phyloP scores from a whole-genome alignment of 2,113 vertebrate genomes.

The Strigops habroptila region DNA sequence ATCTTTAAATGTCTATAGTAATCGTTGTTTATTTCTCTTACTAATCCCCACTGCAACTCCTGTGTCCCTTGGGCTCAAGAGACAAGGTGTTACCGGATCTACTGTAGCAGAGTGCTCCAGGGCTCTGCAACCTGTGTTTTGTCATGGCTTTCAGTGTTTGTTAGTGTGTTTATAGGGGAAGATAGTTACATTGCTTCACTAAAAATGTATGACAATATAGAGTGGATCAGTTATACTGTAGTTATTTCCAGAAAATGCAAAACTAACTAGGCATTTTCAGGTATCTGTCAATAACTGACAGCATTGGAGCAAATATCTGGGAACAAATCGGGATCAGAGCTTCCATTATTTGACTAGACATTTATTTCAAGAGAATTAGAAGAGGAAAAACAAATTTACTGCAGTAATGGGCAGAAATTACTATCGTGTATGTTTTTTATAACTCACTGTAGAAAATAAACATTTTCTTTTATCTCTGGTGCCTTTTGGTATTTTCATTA shows the following conservation, averaged over 20 bases:
- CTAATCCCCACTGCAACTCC: constrained; percentile 22
- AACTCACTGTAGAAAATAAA: background rate
- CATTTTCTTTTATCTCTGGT: background rate
- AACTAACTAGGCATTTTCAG: background rate
- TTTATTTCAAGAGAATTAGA: background rate
- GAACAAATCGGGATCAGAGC: background rate
- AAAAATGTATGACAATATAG: background rate
- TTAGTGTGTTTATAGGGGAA: background rate
- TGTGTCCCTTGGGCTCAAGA: background rate
- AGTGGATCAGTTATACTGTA: background rate
- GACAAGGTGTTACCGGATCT: background rate
- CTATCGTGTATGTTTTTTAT: background rate
- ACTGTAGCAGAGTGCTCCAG: background rate
- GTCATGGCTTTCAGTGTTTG: background rate
- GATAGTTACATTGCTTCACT: background rate
- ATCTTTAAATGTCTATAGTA: constrained; percentile 48
- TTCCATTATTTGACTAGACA: background rate
- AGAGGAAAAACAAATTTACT: background rate
- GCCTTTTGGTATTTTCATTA: background rate
- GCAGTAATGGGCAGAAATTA: background rate
- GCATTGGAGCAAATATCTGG: background rate
- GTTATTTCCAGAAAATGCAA: background rate
- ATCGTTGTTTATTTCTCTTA: constrained; percentile 50
- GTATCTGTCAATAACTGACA: background rate
- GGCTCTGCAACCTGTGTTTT: constrained; percentile 4